Evolutionary conservation across 2,797 vertebrate species (phyloP).

Genomic region (Xenops minutus): DNA sequence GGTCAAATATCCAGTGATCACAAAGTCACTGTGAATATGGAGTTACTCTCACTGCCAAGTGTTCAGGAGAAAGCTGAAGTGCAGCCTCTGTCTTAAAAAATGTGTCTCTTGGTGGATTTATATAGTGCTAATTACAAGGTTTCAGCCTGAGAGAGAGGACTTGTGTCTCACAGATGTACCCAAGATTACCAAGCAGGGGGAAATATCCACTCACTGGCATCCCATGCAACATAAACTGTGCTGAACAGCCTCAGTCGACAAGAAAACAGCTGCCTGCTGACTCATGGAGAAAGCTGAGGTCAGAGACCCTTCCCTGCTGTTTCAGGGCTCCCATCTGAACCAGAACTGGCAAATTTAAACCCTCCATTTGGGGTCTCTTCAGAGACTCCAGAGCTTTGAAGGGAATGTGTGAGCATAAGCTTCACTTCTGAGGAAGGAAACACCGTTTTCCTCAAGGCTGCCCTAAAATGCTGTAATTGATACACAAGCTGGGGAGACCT

Average conservation of each 20-base stretch:
- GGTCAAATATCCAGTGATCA: not conserved
- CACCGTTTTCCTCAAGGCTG: fast-evolving
- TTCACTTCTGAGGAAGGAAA: not conserved
- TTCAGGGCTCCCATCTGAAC: not conserved
- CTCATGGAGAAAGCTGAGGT: not conserved
- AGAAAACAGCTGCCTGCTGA: not conserved
- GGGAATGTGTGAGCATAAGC: not conserved
- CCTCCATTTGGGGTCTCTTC: not conserved
- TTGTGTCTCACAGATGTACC: constrained; percentile 58
- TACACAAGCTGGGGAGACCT: not conserved
- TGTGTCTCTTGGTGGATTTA: constrained; percentile 53
- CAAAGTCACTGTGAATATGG: not conserved
- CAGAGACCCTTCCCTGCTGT: not conserved
- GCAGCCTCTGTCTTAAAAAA: constrained; percentile 48
- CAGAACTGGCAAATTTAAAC: not conserved
- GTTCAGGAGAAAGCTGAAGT: constrained; percentile 33
- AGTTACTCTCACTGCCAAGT: constrained; percentile 7
- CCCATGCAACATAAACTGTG: not conserved
- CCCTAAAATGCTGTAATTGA: not conserved
- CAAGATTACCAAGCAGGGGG: not conserved
- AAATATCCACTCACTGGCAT: not conserved
- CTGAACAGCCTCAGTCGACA: not conserved
- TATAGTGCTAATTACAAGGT: constrained; percentile 48
- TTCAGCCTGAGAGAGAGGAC: constrained; percentile 54
- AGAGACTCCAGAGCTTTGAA: not conserved